Evolutionary conservation across 2,888 invertebrate species (phyloP).

Genomic region (Noctua comes): DNA sequence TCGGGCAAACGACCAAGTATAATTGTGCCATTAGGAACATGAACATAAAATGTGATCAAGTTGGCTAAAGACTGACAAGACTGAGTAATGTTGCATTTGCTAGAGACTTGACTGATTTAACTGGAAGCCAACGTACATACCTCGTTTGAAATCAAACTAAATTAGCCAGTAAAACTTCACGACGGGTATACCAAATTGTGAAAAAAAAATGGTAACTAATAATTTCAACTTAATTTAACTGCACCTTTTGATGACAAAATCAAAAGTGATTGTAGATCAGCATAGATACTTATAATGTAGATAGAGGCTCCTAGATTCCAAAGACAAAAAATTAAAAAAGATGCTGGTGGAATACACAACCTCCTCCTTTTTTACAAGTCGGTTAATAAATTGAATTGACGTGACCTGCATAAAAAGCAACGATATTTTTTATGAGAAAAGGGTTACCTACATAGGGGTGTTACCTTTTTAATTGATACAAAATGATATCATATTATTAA

Average conservation of each 20-base stretch:
- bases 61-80: not conserved
- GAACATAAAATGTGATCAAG: too few species aligned
- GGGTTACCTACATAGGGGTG: conserved; percentile 46
- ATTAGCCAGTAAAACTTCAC: not conserved
- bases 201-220: not conserved
- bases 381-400: not conserved
- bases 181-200: not conserved
- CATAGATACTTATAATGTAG: not conserved
- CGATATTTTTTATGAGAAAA: not conserved
- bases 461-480: conserved; percentile 39
- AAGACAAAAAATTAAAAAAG: too few species aligned
- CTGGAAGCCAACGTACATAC: not conserved
- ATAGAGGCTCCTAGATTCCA: too few species aligned
- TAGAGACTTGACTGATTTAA: not conserved
- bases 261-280: not conserved
- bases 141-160: not conserved
- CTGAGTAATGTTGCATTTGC: not conserved
- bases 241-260: not conserved
- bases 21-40: not conserved
- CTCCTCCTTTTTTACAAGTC: too few species aligned
- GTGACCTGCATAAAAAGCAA: conserved; percentile 8
- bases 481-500: conserved; percentile 27
- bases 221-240: not conserved
- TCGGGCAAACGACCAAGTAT: not conserved
- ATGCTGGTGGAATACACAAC: too few species aligned